Evolutionary conservation across 2,797 vertebrate genomes (phyloP).

Genomic region (Macropus fuliginosus): DNA sequence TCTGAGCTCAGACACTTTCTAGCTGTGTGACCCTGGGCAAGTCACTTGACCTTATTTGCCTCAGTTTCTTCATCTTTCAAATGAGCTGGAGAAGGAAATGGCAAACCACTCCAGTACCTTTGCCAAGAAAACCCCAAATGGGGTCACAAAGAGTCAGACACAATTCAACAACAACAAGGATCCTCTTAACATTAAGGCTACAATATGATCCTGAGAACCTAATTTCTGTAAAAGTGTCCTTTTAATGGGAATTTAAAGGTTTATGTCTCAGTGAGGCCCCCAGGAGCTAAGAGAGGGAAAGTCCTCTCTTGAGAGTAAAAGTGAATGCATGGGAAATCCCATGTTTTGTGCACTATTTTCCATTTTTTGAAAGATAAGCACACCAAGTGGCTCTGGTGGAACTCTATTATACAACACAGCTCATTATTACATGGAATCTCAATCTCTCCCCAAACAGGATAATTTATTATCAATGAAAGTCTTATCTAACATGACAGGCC

Average conservation of each 20-base stretch:
- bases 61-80: background rate
- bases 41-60: background rate
- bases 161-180: background rate
- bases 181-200: background rate
- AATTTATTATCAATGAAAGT: background rate
- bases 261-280: background rate
- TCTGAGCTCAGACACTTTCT: background rate
- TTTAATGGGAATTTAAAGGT: background rate
- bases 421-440: background rate
- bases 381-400: accelerated
- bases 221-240: background rate
- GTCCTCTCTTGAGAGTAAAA: background rate
- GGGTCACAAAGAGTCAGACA: background rate
- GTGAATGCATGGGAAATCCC: background rate
- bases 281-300: background rate
- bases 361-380: background rate
- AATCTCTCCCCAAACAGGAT: background rate
- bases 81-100: background rate
- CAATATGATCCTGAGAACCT: background rate
- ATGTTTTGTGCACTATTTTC: background rate
- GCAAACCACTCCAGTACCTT: background rate
- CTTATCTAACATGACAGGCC: background rate
- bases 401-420: background rate
- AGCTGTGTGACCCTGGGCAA: background rate
- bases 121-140: background rate